Conservation (phyloP, 2,888 invertebrate species). For the Drosophila testacea region DNA sequence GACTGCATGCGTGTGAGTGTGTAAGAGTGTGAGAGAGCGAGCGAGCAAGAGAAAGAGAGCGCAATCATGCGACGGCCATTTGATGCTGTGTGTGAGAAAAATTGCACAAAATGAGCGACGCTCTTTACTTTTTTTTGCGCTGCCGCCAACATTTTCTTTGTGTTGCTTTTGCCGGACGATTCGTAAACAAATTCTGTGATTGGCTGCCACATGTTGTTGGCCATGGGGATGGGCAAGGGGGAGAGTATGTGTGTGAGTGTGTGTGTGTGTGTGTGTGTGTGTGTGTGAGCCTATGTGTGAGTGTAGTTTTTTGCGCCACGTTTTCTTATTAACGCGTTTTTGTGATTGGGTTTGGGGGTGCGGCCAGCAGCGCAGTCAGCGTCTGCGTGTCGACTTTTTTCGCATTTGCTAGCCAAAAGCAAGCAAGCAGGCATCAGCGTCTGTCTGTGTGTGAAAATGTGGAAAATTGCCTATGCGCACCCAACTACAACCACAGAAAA, state of each 20-base stretch:
- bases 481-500: slow-evolving; percentile 57
- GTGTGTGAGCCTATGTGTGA: slow-evolving; percentile 18
- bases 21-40: slow-evolving; percentile 27
- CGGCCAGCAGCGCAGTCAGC: slow-evolving; percentile 61
- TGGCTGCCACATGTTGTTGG: slow-evolving; percentile 64
- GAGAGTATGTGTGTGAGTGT: slow-evolving; percentile 11
- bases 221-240: slow-evolving; percentile 24
- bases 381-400: slow-evolving; percentile 72
- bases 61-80: slow-evolving; percentile 50
- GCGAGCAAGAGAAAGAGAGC: slow-evolving; percentile 39
- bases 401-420: slow-evolving; percentile 47
- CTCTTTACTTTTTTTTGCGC: slow-evolving; percentile 51
- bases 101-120: slow-evolving; percentile 64
- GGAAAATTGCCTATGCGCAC: slow-evolving; percentile 82
- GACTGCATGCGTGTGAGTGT: neutral
- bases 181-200: slow-evolving; percentile 85
- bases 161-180: slow-evolving; percentile 80
- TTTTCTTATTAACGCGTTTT: slow-evolving; percentile 83
- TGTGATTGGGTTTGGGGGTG: slow-evolving; percentile 82
- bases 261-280: slow-evolving; percentile 19
- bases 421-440: neutral
- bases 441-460: slow-evolving; percentile 68
- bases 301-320: slow-evolving; percentile 78
- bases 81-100: slow-evolving; percentile 59
- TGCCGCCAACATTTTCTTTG: slow-evolving; percentile 71